phyloP scores from a whole-genome alignment of 2,888 invertebrate species.

The Linyphia triangularis region DNA sequence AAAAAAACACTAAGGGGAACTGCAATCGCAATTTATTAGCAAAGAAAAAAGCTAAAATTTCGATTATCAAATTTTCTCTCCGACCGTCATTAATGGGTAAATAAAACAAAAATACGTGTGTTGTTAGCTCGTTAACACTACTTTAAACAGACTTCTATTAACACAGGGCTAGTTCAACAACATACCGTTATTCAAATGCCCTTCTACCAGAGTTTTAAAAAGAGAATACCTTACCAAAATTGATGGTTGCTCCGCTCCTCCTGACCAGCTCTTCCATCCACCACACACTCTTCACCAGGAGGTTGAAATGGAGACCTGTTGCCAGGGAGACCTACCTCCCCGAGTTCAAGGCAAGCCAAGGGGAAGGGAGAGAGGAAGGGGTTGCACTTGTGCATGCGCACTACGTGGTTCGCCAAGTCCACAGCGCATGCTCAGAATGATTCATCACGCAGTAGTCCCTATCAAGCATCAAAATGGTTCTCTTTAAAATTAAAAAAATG shows the following conservation, averaged over 20 bases:
- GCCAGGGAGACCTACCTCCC: not conserved
- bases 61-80: no score
- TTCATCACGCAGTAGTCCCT: conserved; percentile 81
- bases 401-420: conserved; percentile 85
- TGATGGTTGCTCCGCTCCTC: conserved; percentile 54
- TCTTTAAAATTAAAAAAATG: not conserved
- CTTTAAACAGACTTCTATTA: not conserved
- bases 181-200: no score
- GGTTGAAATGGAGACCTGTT: conserved; percentile 38
- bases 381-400: conserved; percentile 86
- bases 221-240: conserved; percentile 34
- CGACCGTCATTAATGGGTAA: no score
- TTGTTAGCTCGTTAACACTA: not conserved
- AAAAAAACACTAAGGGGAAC: no score
- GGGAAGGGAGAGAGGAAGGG: conserved; percentile 87
- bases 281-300: conserved; percentile 27
- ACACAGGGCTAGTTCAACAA: not conserved
- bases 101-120: not conserved
- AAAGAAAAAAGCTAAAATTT: no score
- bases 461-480: not conserved
- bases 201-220: not conserved
- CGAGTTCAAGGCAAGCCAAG: conserved; percentile 81
- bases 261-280: conserved; percentile 63
- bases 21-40: no score
- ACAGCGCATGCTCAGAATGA: conserved; percentile 84